Evolutionary conservation across 2,113 vertebrate species (phyloP).

Genomic region (Eolophus roseicapilla): DNA sequence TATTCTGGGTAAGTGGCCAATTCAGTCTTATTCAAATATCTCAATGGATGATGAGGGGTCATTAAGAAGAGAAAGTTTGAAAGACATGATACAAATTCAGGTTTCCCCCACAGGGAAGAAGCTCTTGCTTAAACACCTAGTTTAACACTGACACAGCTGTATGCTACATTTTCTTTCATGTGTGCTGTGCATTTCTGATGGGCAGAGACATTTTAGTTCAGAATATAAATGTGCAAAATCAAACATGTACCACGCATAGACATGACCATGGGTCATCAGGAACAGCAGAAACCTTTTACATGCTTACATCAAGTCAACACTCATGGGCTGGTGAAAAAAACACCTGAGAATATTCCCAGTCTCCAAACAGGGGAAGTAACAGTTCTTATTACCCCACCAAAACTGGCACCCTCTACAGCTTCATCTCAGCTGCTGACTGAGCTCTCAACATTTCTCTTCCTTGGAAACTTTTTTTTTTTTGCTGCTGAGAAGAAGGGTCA

Average conservation of each 20-base stretch:
- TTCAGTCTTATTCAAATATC: background rate
- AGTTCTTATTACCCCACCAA: background rate
- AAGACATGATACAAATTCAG: background rate
- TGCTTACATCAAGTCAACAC: background rate
- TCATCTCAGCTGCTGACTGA: background rate
- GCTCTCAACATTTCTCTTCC: background rate
- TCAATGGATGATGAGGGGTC: fast-evolving
- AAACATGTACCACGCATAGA: fast-evolving
- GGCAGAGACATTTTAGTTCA: fast-evolving
- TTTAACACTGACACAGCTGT: fast-evolving
- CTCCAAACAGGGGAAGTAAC: background rate
- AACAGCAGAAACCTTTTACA: background rate
- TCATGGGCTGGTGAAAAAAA: background rate
- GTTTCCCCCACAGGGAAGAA: background rate
- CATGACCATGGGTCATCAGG: background rate
- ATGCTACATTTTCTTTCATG: background rate
- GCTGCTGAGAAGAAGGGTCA: background rate
- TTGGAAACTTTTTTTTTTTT: background rate
- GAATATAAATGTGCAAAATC: fast-evolving
- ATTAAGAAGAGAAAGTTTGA: background rate
- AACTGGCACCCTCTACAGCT: background rate
- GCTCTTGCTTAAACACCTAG: background rate
- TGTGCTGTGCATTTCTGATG: background rate
- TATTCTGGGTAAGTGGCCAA: background rate
- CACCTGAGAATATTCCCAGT: background rate